These are phyloP conservation scores for Apotomis capreana DNA, from an alignment of 2,888 invertebrate species.

Conservation along the genomic window DNA sequence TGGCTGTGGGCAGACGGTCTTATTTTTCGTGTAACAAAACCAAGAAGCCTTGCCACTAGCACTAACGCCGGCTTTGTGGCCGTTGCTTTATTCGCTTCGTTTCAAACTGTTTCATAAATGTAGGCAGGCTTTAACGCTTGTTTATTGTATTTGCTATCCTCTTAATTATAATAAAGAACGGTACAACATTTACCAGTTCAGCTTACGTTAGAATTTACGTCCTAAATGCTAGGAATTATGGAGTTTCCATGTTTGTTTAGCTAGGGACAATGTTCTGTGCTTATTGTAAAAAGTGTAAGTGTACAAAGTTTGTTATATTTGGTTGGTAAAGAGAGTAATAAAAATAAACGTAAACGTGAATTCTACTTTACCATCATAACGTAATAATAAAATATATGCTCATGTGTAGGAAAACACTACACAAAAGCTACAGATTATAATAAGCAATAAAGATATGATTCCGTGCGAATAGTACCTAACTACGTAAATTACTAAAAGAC, in stretches of 20 bases:
- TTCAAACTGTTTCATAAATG: conserved; percentile 2
- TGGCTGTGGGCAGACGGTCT: neutral
- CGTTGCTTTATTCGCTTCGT: conserved; percentile 1
- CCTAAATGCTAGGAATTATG: neutral
- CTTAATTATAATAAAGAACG: conserved; percentile 7
- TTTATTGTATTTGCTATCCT: conserved; percentile 1
- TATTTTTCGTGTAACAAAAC: neutral
- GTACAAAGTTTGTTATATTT: neutral
- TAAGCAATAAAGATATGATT: too few species aligned
- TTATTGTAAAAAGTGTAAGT: neutral
- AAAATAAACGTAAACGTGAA: too few species aligned
- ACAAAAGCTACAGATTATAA: too few species aligned
- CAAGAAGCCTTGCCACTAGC: neutral
- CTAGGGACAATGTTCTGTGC: neutral
- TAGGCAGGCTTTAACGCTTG: neutral
- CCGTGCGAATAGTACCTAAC: too few species aligned
- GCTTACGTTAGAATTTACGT: conserved; percentile 9
- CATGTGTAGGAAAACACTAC: too few species aligned
- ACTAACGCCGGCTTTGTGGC: neutral
- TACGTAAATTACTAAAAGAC: neutral
- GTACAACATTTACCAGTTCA: neutral
- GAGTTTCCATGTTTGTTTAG: neutral
- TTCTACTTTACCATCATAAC: too few species aligned
- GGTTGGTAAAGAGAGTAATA: too few species aligned
- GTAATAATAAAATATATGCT: too few species aligned